These are phyloP conservation scores for Incurvaria masculella DNA, from an alignment of 2,888 invertebrate genomes.

Conservation along the genomic window DNA sequence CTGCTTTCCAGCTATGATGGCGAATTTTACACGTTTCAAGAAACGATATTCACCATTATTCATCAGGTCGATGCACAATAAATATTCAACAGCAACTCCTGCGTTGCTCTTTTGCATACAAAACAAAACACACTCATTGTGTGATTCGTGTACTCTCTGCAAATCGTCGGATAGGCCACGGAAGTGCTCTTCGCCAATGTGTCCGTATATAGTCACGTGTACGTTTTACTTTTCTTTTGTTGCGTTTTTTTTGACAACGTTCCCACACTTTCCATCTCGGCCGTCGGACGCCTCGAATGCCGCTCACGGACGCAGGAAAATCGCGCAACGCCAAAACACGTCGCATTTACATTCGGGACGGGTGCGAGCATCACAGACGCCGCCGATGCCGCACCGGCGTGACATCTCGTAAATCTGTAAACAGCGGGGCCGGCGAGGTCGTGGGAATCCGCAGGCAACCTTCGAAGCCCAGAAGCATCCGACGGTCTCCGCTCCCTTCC, in stretches of 20 bases:
- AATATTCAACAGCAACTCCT: too few species aligned
- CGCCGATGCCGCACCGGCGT: conserved; percentile 21
- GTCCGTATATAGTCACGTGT: conserved; percentile 42
- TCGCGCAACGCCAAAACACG: conserved; percentile 10
- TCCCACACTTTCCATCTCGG: conserved; percentile 27
- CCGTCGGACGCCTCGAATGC: conserved; percentile 22
- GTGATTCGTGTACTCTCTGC: neutral
- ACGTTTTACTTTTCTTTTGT: conserved; percentile 33
- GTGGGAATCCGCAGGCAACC: neutral
- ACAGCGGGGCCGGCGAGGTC: conserved; percentile 22
- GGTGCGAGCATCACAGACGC: conserved; percentile 28
- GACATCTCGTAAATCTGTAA: neutral
- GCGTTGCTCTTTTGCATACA: neutral
- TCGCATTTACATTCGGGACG: conserved; percentile 28
- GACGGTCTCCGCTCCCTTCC: conserved; percentile 39
- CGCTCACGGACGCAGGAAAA: conserved; percentile 38
- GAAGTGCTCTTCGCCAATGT: neutral
- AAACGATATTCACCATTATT: too few species aligned
- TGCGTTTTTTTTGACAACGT: conserved; percentile 11
- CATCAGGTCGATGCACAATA: too few species aligned
- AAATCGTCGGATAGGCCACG: neutral
- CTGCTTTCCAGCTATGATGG: too few species aligned
- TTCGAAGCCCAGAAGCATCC: neutral
- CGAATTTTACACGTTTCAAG: too few species aligned
- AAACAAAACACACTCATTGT: neutral